phyloP scores from a whole-genome alignment of 2,888 invertebrate genomes.

The Ennomos quercinarius region DNA sequence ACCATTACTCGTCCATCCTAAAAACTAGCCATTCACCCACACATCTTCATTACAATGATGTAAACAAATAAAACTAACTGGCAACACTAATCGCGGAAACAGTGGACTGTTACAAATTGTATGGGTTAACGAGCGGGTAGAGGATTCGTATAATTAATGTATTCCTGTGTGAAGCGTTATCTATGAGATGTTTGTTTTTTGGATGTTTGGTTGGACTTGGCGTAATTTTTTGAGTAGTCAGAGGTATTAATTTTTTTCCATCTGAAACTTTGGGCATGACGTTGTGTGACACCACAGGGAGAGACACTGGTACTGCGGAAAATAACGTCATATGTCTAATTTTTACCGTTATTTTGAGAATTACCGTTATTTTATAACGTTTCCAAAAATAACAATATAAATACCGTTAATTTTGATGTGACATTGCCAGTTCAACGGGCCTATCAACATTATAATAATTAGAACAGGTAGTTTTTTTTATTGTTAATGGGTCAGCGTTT shows the following conservation, averaged over 20 bases:
- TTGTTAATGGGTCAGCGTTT: too few species aligned
- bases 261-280: too few species aligned
- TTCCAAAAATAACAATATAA: too few species aligned
- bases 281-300: too few species aligned
- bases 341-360: too few species aligned
- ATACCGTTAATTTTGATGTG: too few species aligned
- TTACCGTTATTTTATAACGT: too few species aligned
- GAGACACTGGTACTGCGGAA: too few species aligned
- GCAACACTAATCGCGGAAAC: constrained; percentile 46
- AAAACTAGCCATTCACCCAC: constrained; percentile 25
- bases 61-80: constrained; percentile 52
- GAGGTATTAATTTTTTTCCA: too few species aligned
- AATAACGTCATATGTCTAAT: background rate
- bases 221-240: background rate
- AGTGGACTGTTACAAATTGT: constrained; percentile 53
- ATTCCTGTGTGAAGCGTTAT: constrained; percentile 36
- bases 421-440: too few species aligned
- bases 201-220: background rate
- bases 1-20: background rate
- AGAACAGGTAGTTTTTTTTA: too few species aligned
- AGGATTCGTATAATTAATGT: constrained; percentile 43
- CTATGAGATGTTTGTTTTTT: constrained; percentile 18
- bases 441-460: too few species aligned
- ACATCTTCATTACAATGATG: constrained; percentile 48
- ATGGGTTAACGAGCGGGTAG: constrained; percentile 52